Conservation (phyloP, 1,140 invertebrate species). For the Caenorhabditis inopinata region DNA sequence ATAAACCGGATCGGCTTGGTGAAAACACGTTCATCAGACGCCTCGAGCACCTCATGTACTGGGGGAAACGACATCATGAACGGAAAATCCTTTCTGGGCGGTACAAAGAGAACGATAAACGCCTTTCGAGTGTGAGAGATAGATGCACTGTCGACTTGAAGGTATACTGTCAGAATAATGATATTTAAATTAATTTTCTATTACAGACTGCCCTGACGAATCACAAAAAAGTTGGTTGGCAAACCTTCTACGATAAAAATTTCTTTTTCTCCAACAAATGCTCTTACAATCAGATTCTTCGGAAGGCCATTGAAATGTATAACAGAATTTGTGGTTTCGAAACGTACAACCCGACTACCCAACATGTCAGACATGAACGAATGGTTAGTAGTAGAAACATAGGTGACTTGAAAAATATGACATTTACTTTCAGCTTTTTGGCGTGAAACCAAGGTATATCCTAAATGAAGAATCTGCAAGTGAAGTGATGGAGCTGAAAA, state of each 20-base stretch:
- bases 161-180: neutral
- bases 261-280: conserved; percentile 11
- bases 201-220: neutral
- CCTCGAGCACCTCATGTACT: conserved; percentile 7
- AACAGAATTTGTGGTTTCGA: neutral
- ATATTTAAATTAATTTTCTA: neutral
- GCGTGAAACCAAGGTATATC: neutral
- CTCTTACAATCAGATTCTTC: conserved; percentile 4
- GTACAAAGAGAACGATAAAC: neutral
- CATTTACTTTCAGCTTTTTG: neutral
- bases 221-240: conserved; percentile 16
- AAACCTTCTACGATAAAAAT: conserved; percentile 3
- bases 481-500: neutral
- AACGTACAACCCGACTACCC: neutral
- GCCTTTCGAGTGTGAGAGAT: neutral
- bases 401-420: neutral
- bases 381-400: neutral
- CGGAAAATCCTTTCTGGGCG: neutral
- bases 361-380: neutral
- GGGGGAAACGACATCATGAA: neutral
- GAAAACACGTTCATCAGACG: conserved; percentile 2
- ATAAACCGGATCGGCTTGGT: neutral
- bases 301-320: neutral
- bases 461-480: too few species aligned
- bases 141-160: neutral